Evolutionary conservation across 2,888 invertebrate species (phyloP), one percentile per base, ranked within the genome.

Genomic region (Acanthosepion esculentum): DNA sequence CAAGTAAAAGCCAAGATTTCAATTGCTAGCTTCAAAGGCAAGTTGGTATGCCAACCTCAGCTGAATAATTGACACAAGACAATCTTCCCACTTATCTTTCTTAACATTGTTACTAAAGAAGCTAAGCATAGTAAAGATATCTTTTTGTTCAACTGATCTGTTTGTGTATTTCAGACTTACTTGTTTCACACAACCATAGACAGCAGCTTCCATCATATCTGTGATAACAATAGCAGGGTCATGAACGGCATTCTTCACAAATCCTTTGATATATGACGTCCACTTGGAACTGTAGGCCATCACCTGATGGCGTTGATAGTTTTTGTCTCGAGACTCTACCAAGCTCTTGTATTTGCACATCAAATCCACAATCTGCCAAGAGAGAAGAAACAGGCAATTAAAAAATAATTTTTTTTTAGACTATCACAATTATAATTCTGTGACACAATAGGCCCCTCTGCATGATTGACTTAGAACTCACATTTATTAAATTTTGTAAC

Each of bases 151-250:
- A 23, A 6, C 59, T 6, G 20, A 59, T 20, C 0, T 23, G 6
- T 20, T 5, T 23, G 4, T 7, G 59, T 59, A 59, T n/a, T 12
- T 48, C 23, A 92, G 29, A 41, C 94, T 94, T 7, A 97, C 97
- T 96, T 97, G 97, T 95, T 96, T 96, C 29, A 97, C 96, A 95
- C 95, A 95, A 5, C 97, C 98, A 97, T 98, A 98, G 29, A 98
- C 97, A 0, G 98, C 98, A 94, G 98, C 98, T 97, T 99, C 98
- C 95, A 98, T 98, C 96, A 98, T 98, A 48, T 98, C 98, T 0
- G 98, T 98, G 94, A 99, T 98, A 95, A 98, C 98, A 10, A 98
- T 97, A 1, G 98, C 97, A 0, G 98, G 98, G 96, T 98, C 98
- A 0, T 98, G 97, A 33, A 98, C 97, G 91, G 97, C 98, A 93